Base-by-base conservation (phyloP, 2,797 vertebrate genomes). In the Cyclura pinguis region DNA sequence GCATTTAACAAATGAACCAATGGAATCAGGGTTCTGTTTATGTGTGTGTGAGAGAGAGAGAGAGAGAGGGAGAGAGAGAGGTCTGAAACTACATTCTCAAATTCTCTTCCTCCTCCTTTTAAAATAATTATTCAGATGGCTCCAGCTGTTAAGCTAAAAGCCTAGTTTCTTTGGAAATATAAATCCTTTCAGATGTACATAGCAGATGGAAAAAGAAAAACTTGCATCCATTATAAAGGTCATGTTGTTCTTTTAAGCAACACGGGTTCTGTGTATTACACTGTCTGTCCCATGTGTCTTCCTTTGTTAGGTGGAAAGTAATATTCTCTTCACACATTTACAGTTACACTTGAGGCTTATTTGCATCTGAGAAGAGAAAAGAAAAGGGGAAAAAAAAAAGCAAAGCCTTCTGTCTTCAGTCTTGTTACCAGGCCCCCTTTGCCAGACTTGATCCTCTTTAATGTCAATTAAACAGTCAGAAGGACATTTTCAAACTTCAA, bases 121-220 rank as follows among this genome's bases (percentile, higher is more conserved):
- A 88, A 92, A 27, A 6, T 87, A 74, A n/a, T 91, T 42, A 87
- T 87, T 18, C 89, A n/a, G 55, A 89, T 80, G 59, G 29, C 29
- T 95, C 92, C 80, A 92, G 93, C 91, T 92, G 88, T 91, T 95
- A 91, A 42, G 10, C 92, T 89, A 88, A 89, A 87, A 86, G 55
- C 64, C 92, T 88, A 50, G 52, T 88, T 62, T 73, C 78, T 62
- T 94, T 95, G 91, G 64, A 90, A 94, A 64, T 35, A 93, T n/a
- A 72, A 91, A 4, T 24, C 57, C 76, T 93, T 72, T 81, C 80
- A 87, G 32, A 69, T 91, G 85, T 85, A 32, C 76, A n/a, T 1
- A 93, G 55, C 67, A 92, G 86, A 92, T 91, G 20, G 35, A 78
- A 91, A 84, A 93, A 85, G 2, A 42, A 67, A 16, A 64, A 0